These are phyloP conservation scores for Meriones unguiculatus DNA, from an alignment of 2,113 vertebrate species.

Conservation along the genomic window DNA sequence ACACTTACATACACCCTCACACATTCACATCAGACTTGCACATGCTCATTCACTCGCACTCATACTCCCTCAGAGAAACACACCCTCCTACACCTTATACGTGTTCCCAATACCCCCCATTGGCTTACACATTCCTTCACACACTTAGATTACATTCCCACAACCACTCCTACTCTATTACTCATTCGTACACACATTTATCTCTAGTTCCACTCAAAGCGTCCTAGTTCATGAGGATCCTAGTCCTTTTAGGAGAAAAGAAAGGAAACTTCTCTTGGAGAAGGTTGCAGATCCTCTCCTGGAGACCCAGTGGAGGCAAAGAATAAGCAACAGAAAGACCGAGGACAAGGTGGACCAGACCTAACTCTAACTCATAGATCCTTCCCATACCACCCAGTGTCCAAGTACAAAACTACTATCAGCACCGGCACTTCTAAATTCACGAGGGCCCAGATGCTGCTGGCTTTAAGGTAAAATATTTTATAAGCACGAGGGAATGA, in stretches of 20 bases:
- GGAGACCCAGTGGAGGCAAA: too few relatives aligned
- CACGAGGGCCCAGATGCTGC: not conserved
- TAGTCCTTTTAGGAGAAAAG: not conserved
- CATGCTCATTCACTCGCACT: not conserved
- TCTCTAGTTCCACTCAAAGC: not conserved
- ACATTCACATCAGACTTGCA: not conserved
- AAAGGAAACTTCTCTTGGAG: not conserved
- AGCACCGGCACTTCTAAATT: not conserved
- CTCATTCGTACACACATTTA: not conserved
- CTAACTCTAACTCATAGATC: accelerated
- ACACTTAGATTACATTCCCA: not conserved
- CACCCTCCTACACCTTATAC: not conserved
- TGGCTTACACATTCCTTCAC: not conserved
- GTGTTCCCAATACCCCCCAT: not conserved
- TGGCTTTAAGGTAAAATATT: slow-evolving; percentile 15
- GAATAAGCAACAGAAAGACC: not conserved
- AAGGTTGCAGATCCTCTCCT: not conserved
- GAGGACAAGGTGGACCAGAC: too few relatives aligned
- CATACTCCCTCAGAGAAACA: not conserved
- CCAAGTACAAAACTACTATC: not conserved
- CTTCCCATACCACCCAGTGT: not conserved
- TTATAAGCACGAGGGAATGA: not conserved
- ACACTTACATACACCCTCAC: not conserved
- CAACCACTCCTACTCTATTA: not conserved
- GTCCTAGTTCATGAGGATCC: not conserved